Conservation (phyloP, 2,113 vertebrate species). For the Thalassarche chlororhynchos region DNA sequence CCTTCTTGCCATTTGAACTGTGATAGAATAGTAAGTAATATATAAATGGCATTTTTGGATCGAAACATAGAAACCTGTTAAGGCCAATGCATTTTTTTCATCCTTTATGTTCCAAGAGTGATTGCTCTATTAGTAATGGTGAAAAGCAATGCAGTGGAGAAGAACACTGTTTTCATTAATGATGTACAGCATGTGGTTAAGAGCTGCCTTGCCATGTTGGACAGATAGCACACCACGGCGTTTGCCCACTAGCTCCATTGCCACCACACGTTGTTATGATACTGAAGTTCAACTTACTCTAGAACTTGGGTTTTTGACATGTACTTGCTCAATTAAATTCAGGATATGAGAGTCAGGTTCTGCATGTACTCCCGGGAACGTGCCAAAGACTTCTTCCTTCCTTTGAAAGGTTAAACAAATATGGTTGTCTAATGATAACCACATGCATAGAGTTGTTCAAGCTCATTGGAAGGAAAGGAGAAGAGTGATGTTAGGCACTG, state of each 20-base stretch:
- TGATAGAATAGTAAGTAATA: neutral
- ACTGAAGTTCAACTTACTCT: neutral
- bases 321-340: constrained; percentile 7
- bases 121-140: neutral
- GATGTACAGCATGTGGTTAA: neutral
- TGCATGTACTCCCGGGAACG: neutral
- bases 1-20: neutral
- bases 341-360: constrained; percentile 42
- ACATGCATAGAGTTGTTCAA: neutral
- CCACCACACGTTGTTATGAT: neutral
- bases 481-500: neutral
- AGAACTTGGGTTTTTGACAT: neutral
- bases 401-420: constrained; percentile 57
- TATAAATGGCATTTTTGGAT: neutral
- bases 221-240: accelerated
- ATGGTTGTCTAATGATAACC: neutral
- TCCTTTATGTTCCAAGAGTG: neutral
- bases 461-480: neutral
- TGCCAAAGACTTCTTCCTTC: constrained; percentile 60
- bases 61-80: neutral
- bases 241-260: neutral
- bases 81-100: neutral
- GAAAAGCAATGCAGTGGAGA: neutral
- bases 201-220: neutral
- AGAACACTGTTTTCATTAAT: neutral